Base-by-base conservation (phyloP, 2,888 invertebrate genomes). In the Drosophila kuntzei region DNA sequence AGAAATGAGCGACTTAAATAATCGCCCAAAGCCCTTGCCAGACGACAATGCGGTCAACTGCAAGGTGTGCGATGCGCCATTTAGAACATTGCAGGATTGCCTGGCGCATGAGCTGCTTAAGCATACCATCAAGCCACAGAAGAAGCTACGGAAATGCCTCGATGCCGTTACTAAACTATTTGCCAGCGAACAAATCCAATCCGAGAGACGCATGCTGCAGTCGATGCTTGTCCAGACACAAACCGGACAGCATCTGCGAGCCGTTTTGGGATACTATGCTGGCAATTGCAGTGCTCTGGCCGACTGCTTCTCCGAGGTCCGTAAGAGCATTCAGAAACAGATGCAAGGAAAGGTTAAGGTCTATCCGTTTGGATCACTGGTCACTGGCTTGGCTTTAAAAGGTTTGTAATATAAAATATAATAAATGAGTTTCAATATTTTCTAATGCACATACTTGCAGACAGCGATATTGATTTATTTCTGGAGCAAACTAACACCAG, bases 391-490 rank as follows among this genome's bases (percentile, higher is more conserved):
- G 51, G 95, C 95, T 47, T 94, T 96, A 63, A 94, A 94, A 87
- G 91, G 93, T 79, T 70, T 76, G 84, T 71, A 7, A 7, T n/a
- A 1, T 7, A 4, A 0, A 1, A 12, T 3, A 3, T 11, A 34
- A 29, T 12, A 12, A 39, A 39, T 39, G 27, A 0, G 0, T 1
- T 0, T 22, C 22, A 14, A 32, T 44, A 58, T 36, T 16, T 34
- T 9, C 11, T 27, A 39, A 39, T 39, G 16, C n/a, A 12, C 16
- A 18, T 5, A 2, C 2, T 53, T 29, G 6, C 51, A 91, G 93
- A 93, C 25, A 96, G 96, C 88, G 96, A 97, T 91, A 94, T 96
- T 9, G 96, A 97, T 91, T 93, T 96, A 83, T 96, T 93, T 91
- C 90, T 96, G 29, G 71, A 90, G 37, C 61, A 59, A 2, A 44